Base-by-base conservation (phyloP, 1,140 invertebrate species). In the Solenopsis invicta region DNA sequence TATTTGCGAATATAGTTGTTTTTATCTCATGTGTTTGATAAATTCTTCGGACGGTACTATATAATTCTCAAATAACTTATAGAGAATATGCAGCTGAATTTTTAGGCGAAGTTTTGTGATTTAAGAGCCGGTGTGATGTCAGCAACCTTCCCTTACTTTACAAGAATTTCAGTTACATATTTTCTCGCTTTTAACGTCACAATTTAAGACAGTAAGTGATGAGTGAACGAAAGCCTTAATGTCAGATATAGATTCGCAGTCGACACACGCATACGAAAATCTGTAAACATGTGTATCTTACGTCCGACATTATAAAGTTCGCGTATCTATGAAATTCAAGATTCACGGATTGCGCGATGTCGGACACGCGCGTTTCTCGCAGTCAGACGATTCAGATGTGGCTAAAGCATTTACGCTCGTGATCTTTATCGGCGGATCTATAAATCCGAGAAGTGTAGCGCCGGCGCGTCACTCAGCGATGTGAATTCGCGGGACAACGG, bases 401-500 rank as follows among this genome's bases (percentile, higher is more conserved):
- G 48, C 34, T 37, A 9, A 21, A 5, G 10, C 52, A 18, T 67
- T 54, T 69, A 69, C 4, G 41, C 18, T 21, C 29, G 18, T 21
- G 18, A 61, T 48, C 24, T 61, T 84, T 61, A 84, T 84, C 80
- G 52, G 54, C 54, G 64, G 64, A 71, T 81, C 66, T 74, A 61
- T 74, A 84, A 84, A 74, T 84, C 41, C 8, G 18, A 69, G 67
- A 72, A 34, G 16, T 50, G 24, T 72, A 59, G 80, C 54, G 62
- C 62, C 48, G 52, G 41, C 52, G 37, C 24, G 62, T 41, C 13
- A 13, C 34, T 52, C 37, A 24, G 52, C 54, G 18, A 74, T 18
- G 41, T 56, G 69, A 74, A 84, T 75, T 84, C 41, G 80, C 80
- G 69, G 24, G 69, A 75, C 80, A 74, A 37, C 80, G 45, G n/a